These are phyloP conservation scores for Tetragonisca angustula DNA, from an alignment of 2,888 invertebrate genomes.

Conservation along the genomic window DNA sequence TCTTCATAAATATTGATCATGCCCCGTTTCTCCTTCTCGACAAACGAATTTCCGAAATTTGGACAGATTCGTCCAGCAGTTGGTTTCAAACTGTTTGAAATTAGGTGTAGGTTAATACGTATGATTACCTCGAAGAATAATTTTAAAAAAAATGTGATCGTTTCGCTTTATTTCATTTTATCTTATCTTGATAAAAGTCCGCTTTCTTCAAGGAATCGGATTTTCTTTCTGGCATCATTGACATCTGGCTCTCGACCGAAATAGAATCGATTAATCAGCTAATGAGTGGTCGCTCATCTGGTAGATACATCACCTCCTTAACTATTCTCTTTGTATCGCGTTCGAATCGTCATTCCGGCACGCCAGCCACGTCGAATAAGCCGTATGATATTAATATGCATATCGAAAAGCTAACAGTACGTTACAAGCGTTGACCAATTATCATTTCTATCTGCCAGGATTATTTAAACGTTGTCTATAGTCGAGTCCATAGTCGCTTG, in stretches of 20 bases:
- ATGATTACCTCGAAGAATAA: no score
- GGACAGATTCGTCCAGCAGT: neutral
- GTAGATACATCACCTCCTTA: conserved; percentile 1
- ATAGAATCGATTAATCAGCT: conserved; percentile 4
- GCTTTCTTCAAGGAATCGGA: no score
- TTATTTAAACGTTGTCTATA: neutral
- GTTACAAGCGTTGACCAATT: conserved; percentile 10
- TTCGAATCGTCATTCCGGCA: conserved; percentile 24
- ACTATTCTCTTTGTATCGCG: conserved; percentile 24
- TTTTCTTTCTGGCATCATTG: no score
- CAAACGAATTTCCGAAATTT: neutral
- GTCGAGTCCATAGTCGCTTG: neutral
- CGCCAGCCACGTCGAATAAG: conserved; percentile 3
- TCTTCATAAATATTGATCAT: conserved; percentile 24
- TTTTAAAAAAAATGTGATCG: no score
- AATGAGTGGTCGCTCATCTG: neutral
- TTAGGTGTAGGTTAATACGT: no score
- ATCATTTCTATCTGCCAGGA: conserved; percentile 5
- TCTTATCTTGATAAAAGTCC: no score
- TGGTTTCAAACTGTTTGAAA: no score
- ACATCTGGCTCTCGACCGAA: no score
- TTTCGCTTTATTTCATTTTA: no score
- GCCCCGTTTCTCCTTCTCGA: neutral
- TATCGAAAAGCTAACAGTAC: conserved; percentile 31
- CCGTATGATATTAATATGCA: conserved; percentile 30